Evolutionary conservation across 2,888 invertebrate genomes (phyloP).

Genomic region (Netelia virgata): DNA sequence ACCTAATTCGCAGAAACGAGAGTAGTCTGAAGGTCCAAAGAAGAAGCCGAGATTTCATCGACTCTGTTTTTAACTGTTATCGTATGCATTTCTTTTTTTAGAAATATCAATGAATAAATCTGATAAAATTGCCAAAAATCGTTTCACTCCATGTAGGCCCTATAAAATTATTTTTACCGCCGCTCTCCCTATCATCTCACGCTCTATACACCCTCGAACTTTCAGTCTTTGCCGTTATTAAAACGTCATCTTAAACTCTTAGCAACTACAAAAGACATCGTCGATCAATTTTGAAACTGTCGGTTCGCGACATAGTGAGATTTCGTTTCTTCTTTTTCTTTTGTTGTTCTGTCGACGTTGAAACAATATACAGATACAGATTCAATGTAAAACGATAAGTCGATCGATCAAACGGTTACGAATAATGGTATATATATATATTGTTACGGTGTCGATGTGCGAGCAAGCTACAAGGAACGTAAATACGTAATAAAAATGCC

Average conservation of each 20-base stretch:
- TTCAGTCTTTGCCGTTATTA: constrained; percentile 37
- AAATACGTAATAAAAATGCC: constrained; percentile 32
- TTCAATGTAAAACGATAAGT: neutral
- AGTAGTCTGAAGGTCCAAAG: no score
- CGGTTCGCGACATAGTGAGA: constrained; percentile 1
- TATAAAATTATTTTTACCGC: neutral
- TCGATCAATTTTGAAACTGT: neutral
- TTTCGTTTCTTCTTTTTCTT: neutral
- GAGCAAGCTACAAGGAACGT: constrained; percentile 36
- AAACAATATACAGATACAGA: neutral
- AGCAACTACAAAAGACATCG: constrained; percentile 14
- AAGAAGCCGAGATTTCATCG: no score
- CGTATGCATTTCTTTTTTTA: neutral
- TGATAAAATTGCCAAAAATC: neutral
- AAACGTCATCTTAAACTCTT: constrained; percentile 30
- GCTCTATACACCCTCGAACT: neutral
- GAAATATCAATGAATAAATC: neutral
- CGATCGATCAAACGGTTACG: neutral
- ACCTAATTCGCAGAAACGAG: neutral
- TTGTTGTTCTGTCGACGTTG: neutral
- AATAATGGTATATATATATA: neutral
- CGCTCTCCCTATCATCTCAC: neutral
- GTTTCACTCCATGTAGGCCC: neutral
- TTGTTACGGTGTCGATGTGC: neutral
- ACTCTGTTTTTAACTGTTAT: no score